Evolutionary conservation across 37 sponge, comb jelly and placozoan genomes (phyloP).

Genomic region (Haliclona indistincta): DNA sequence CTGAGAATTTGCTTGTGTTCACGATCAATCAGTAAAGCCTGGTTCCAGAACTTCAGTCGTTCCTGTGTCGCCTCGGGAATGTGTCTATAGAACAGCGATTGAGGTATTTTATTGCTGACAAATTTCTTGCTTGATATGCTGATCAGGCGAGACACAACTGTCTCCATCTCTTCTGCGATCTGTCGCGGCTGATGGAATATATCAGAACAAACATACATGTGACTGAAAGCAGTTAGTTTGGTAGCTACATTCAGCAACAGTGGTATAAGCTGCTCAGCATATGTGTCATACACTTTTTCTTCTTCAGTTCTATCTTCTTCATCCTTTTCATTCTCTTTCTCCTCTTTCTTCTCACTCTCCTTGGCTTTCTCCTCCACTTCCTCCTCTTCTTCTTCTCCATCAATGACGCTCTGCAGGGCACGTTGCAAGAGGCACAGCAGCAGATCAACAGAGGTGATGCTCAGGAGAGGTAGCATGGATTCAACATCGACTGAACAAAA

Average conservation of each 20-base stretch:
- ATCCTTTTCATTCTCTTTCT: conserved; percentile 9
- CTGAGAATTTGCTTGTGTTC: conserved; percentile 35
- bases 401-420: conserved; percentile 10
- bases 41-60: conserved; percentile 41
- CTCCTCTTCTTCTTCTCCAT: background rate
- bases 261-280: conserved; percentile 9
- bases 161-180: background rate
- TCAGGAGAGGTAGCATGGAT: conserved; percentile 38
- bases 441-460: conserved; percentile 34
- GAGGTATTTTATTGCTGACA: conserved; percentile 6
- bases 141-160: conserved; percentile 4
- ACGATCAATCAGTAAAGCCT: conserved; percentile 23
- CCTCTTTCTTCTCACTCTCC: conserved; percentile 7
- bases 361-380: conserved; percentile 5
- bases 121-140: conserved; percentile 30
- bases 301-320: background rate
- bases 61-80: conserved; percentile 31
- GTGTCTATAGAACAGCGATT: conserved; percentile 26
- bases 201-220: conserved; percentile 14
- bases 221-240: conserved; percentile 23
- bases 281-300: conserved; percentile 3
- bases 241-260: conserved; percentile 26
- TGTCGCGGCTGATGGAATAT: background rate
- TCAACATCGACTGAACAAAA: conserved; percentile 1
- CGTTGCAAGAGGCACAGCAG: conserved; percentile 43